Percentiles rank a stretch among this genome's conserved stretches.
Evolutionary conservation across 2,888 invertebrate genomes (phyloP).

Genomic region (Lasiommata megera): DNA sequence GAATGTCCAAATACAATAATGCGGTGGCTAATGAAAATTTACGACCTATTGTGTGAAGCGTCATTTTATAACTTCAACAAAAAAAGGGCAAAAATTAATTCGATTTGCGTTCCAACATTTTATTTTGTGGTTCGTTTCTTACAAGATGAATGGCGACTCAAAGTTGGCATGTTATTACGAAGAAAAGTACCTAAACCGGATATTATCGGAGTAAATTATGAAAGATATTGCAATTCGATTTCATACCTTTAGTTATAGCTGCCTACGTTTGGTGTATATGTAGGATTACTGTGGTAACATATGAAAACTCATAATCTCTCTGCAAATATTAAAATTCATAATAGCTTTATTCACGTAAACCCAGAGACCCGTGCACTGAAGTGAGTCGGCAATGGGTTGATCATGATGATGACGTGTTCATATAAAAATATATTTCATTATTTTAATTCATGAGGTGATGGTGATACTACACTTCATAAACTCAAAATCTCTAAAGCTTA

Average conservation of each 20-base stretch:
- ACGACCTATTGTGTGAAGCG: conserved; percentile 38
- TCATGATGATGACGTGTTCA: no score
- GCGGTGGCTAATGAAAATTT: conserved; percentile 36
- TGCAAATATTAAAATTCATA: no score
- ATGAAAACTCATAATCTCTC: no score
- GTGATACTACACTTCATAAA: no score
- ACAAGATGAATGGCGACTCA: conserved; percentile 52
- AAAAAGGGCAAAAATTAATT: conserved; percentile 30
- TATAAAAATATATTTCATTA: no score
- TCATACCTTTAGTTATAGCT: not conserved
- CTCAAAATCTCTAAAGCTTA: no score
- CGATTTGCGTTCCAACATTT: conserved; percentile 45
- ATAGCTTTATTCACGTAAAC: no score
- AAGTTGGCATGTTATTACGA: conserved; percentile 33
- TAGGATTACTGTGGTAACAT: no score
- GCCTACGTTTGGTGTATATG: no score
- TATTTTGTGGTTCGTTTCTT: conserved; percentile 49
- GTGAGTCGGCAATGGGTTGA: no score
- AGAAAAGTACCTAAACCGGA: conserved; percentile 10
- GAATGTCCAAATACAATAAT: conserved; percentile 12
- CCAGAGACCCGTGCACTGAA: no score
- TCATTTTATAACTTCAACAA: conserved; percentile 31
- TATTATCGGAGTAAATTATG: not conserved
- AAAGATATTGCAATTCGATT: not conserved
- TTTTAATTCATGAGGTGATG: no score